Evolutionary conservation across 1,140 invertebrate species (phyloP).

Genomic region (Drosophila pseudoobscura): DNA sequence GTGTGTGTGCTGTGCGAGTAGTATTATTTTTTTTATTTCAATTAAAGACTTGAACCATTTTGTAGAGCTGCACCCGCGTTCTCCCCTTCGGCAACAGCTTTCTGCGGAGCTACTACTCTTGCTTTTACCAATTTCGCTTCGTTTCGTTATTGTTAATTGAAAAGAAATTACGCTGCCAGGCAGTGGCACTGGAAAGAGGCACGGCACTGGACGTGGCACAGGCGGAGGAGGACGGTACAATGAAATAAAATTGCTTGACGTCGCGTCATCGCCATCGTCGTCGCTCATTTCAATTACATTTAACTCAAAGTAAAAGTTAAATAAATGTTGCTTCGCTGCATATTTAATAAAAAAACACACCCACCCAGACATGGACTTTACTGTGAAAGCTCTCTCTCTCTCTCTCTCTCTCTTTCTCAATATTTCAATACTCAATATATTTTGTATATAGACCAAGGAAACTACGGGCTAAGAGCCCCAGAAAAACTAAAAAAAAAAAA

Average conservation of each 20-base stretch:
- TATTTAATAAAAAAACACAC: slow-evolving; percentile 7
- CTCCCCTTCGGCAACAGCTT: background rate
- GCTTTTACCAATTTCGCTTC: slow-evolving; percentile 71
- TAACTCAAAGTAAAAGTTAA: slow-evolving; percentile 63
- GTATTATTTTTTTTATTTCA: slow-evolving; percentile 36
- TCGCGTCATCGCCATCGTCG: slow-evolving; percentile 43
- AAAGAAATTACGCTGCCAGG: slow-evolving; percentile 65
- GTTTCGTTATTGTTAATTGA: slow-evolving; percentile 74
- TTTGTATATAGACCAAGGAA: too few species aligned
- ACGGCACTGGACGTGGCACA: too few species aligned
- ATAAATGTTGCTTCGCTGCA: slow-evolving; percentile 39
- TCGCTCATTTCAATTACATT: slow-evolving; percentile 59
- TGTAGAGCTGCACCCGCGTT: slow-evolving; percentile 35
- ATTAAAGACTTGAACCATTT: slow-evolving; percentile 68
- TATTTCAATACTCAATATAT: too few species aligned
- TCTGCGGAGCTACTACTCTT: slow-evolving; percentile 48
- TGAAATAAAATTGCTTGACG: slow-evolving; percentile 48
- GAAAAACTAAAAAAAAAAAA: too few species aligned
- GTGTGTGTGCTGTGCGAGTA: slow-evolving; percentile 19
- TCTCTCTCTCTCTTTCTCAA: too few species aligned
- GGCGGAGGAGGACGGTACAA: slow-evolving; percentile 29
- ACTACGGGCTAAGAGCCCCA: too few species aligned
- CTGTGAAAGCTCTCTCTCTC: too few species aligned
- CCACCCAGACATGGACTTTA: too few species aligned
- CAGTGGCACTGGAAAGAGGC: slow-evolving; percentile 1